phyloP scores from a whole-genome alignment of 2,113 vertebrate genomes.

The Grallaria varia region DNA sequence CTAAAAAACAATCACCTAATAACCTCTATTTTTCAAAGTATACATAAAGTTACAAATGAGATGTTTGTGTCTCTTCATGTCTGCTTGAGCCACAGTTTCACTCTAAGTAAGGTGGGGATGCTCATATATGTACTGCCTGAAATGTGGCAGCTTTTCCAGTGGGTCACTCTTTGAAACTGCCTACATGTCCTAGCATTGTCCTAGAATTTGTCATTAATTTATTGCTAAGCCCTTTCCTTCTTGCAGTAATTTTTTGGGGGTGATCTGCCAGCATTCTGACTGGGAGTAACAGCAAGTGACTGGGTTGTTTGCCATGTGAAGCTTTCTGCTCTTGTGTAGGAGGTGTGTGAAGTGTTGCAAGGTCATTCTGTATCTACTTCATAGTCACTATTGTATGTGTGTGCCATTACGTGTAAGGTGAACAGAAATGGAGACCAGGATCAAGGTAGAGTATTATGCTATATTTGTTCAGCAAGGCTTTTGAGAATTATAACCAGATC shows the following conservation, averaged over 20 bases:
- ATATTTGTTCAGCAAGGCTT: not conserved
- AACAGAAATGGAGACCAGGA: not conserved
- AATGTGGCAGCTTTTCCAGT: not conserved
- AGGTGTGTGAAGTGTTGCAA: not conserved
- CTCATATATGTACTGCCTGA: not conserved
- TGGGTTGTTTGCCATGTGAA: fast-evolving
- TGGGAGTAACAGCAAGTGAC: not conserved
- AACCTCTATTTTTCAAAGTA: not conserved
- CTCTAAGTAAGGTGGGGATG: not conserved
- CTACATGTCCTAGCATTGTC: not conserved
- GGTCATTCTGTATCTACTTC: not conserved
- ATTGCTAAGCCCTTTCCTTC: not conserved
- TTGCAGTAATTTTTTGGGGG: not conserved
- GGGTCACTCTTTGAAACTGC: not conserved
- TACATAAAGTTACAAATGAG: not conserved
- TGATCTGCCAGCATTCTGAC: not conserved
- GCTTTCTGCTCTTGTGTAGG: not conserved
- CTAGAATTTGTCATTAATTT: not conserved
- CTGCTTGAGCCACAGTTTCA: not conserved
- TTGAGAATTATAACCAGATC: not conserved
- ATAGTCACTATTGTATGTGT: not conserved
- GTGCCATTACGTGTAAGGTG: not conserved
- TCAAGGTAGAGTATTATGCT: not conserved
- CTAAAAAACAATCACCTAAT: not conserved
- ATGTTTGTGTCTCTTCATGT: not conserved